Evolutionary conservation across 2,888 invertebrate species (phyloP).

Genomic region (Sinohyriopsis cumingii): DNA sequence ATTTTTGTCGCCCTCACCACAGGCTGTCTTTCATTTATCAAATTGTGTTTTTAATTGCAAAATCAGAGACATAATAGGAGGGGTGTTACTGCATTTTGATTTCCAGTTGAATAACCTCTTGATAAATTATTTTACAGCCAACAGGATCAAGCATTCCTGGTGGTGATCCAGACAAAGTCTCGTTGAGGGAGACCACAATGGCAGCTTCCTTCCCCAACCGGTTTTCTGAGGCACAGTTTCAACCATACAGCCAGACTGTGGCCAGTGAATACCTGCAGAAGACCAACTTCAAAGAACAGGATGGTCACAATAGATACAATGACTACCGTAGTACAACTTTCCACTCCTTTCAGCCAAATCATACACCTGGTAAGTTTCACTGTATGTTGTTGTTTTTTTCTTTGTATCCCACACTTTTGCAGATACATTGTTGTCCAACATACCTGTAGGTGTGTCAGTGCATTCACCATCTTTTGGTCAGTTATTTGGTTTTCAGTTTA

Average conservation of each 20-base stretch:
- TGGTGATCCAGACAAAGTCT: constrained; percentile 61
- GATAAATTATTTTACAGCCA: constrained; percentile 42
- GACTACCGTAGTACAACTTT: constrained; percentile 55
- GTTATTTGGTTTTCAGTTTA: too few species aligned
- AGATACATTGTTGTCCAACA: too few species aligned
- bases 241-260: constrained; percentile 45
- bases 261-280: constrained; percentile 50
- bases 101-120: neutral
- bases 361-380: constrained; percentile 30
- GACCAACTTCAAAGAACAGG: constrained; percentile 62
- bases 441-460: too few species aligned
- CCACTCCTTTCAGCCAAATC: constrained; percentile 32
- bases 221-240: constrained; percentile 23
- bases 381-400: too few species aligned
- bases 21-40: too few species aligned
- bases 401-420: too few species aligned
- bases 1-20: too few species aligned
- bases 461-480: too few species aligned
- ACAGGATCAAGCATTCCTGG: constrained; percentile 62
- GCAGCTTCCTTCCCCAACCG: constrained; percentile 45
- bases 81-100: too few species aligned
- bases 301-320: constrained; percentile 60
- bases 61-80: too few species aligned
- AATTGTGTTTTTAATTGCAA: too few species aligned
- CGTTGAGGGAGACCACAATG: constrained; percentile 53